These are phyloP conservation scores for Perca schrenkii DNA, from an alignment of 2,113 vertebrate genomes.

Conservation along the genomic window DNA sequence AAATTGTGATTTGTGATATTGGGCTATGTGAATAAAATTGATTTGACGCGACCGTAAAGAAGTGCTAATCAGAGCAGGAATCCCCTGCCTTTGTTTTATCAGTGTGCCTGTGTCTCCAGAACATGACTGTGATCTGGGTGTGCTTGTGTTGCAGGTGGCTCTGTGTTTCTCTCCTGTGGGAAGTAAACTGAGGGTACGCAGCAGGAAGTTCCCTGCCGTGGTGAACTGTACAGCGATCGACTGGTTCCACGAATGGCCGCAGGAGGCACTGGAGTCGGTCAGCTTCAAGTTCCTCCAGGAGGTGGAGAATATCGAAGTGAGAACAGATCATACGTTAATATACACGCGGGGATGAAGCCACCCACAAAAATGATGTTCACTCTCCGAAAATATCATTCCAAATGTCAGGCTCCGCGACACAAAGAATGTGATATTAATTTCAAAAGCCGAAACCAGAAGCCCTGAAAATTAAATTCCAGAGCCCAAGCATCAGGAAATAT, in stretches of 20 bases:
- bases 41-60: constrained; percentile 36
- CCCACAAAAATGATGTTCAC: constrained; percentile 47
- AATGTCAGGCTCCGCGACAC: constrained; percentile 49
- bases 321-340: constrained; percentile 40
- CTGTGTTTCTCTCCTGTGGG: constrained; percentile 95
- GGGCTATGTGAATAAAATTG: too few relatives aligned
- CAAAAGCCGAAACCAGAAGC: constrained; percentile 30
- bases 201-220: constrained; percentile 93
- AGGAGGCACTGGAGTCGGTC: constrained; percentile 92
- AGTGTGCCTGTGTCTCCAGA: not conserved
- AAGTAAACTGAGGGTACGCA: constrained; percentile 86
- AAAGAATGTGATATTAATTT: constrained; percentile 47
- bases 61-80: constrained; percentile 29
- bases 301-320: constrained; percentile 89
- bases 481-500: constrained; percentile 40
- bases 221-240: constrained; percentile 89
- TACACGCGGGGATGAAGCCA: constrained; percentile 22
- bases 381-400: constrained; percentile 49
- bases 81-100: not conserved
- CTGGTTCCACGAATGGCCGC: constrained; percentile 97
- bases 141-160: constrained; percentile 83
- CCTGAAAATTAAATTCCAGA: constrained; percentile 23
- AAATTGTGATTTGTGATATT: too few relatives aligned
- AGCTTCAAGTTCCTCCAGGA: constrained; percentile 91
- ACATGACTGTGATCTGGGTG: constrained; percentile 22